These are phyloP conservation scores for Torymus auratus DNA, from an alignment of 2,888 invertebrate species.

Conservation along the genomic window DNA sequence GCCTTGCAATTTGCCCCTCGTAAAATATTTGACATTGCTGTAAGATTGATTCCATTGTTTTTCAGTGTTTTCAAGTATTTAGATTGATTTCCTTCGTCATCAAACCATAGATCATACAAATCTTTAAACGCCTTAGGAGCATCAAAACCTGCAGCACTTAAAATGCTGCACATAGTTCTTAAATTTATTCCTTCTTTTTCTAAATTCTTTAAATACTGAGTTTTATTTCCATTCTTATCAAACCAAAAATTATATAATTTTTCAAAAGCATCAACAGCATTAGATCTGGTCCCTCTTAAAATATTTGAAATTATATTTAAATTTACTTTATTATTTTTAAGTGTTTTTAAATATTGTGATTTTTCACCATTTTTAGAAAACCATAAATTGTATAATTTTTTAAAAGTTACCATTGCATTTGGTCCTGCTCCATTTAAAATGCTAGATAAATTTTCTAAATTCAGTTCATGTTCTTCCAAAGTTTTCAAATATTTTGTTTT, in stretches of 20 bases:
- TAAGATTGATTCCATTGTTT: background rate
- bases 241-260: constrained; percentile 19
- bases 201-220: background rate
- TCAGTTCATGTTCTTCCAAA: constrained; percentile 17
- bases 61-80: background rate
- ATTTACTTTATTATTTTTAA: background rate
- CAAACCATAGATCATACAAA: background rate
- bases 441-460: background rate
- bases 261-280: constrained; percentile 1
- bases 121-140: constrained; percentile 13
- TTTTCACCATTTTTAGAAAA: background rate
- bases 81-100: background rate
- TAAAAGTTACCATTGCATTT: background rate
- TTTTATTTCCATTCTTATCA: constrained; percentile 1
- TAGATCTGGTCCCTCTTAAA: background rate
- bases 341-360: constrained; percentile 7
- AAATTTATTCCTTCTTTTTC: constrained; percentile 8
- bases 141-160: constrained; percentile 6
- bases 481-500: constrained; percentile 43
- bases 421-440: background rate
- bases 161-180: background rate
- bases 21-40: constrained; percentile 1
- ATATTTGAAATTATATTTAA: background rate
- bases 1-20: background rate
- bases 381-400: constrained; percentile 10